Evolutionary conservation across 1,140 invertebrate species (phyloP).

Genomic region (Bombus pascuorum): DNA sequence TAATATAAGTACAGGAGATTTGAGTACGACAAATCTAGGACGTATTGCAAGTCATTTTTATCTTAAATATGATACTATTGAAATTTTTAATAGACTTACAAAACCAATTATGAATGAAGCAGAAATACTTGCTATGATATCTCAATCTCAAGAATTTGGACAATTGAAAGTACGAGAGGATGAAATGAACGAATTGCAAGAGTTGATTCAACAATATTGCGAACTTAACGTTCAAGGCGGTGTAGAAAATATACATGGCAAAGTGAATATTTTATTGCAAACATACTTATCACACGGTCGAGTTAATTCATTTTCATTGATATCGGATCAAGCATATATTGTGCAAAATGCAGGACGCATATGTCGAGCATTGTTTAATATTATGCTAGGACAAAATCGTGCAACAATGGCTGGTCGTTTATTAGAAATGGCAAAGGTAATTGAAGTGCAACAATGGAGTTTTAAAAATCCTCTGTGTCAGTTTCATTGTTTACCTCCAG

Average conservation of each 20-base stretch:
- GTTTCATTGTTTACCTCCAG: constrained; percentile 90
- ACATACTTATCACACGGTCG: constrained; percentile 92
- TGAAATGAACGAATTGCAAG: constrained; percentile 95
- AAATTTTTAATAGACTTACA: constrained; percentile 93
- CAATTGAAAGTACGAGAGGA: constrained; percentile 98
- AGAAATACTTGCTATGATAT: constrained; percentile 94
- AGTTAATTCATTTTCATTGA: constrained; percentile 93
- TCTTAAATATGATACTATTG: constrained; percentile 98
- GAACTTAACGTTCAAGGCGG: constrained; percentile 90
- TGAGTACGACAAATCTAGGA: constrained; percentile 94
- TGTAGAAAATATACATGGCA: constrained; percentile 95
- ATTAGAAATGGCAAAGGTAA: constrained; percentile 93
- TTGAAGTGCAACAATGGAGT: constrained; percentile 95
- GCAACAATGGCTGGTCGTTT: constrained; percentile 93
- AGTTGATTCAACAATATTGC: constrained; percentile 88
- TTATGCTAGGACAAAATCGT: constrained; percentile 94
- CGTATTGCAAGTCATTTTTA: constrained; percentile 99
- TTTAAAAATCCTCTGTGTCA: constrained; percentile 93
- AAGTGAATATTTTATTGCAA: constrained; percentile 98
- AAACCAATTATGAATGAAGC: constrained; percentile 92
- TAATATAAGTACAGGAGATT: constrained; percentile 91
- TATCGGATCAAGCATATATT: constrained; percentile 96
- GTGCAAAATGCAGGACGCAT: constrained; percentile 97
- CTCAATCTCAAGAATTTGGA: constrained; percentile 96
- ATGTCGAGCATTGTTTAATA: constrained; percentile 96